Evolutionary conservation across 1,140 invertebrate genomes (phyloP), one percentile per base, ranked within the genome.

Genomic region (Venturia canescens): DNA sequence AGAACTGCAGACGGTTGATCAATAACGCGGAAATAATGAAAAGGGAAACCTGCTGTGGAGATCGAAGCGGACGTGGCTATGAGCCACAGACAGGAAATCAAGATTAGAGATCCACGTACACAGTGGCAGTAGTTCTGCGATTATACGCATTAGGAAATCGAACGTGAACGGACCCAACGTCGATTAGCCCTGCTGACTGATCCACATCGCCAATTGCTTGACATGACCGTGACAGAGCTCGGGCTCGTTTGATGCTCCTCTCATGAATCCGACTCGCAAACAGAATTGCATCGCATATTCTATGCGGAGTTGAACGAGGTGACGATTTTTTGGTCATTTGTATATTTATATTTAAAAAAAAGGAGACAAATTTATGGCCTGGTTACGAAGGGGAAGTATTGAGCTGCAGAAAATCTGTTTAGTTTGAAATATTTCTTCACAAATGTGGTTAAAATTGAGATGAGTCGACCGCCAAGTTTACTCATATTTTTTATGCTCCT

Each of bases 41-140:
- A 63, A 63, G 60, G 60, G 60, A 63, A 63, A 63, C 60, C 60
- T 63, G 60, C 60, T 63, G 60, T 27, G 21, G 60, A 63, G 60
- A 63, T 63, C 60, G 60, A 63, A 63, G 23, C 27, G 60, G 60
- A 63, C 60, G 60, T 63, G 60, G 60, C 15, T n/a, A 63, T 63
- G 50, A 53, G 50, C 16, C 21, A 6, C n/a, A 63, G n/a, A 23
- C 60, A 23, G 60, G 16, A 63, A 63, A 63, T 23, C 60, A 23
- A 21, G 60, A 63, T 63, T 63, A 13, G 60, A 26, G 23, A 26
- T 63, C 7, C 60, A 26, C 13, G 9, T 63, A 13, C 4, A 57
- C n/a, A n/a, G n/a, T n/a, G 53, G 53, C 21, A 44, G n/a, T n/a
- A 4, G 15, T 63, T 63, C 60, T 63, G 27, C 27, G 23, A 6